Evolutionary conservation across 1,140 invertebrate genomes (phyloP).

Genomic region (Prorops nasuta): DNA sequence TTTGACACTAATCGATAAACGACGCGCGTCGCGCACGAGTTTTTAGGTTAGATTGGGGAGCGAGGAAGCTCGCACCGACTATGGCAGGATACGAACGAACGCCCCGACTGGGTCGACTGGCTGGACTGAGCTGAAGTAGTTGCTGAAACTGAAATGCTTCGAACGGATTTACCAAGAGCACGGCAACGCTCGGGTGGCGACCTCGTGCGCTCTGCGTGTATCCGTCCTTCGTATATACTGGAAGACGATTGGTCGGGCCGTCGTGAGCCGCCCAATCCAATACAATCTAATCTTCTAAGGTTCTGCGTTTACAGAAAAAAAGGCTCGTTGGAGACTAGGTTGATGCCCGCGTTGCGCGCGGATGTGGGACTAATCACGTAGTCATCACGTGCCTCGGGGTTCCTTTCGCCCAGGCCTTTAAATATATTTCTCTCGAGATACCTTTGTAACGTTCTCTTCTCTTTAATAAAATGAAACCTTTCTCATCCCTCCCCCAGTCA

Average conservation of each 20-base stretch:
- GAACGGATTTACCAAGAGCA: not conserved
- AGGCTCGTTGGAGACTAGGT: too few species aligned
- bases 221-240: too few species aligned
- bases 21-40: slow-evolving; percentile 14
- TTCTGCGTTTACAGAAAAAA: not conserved
- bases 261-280: too few species aligned
- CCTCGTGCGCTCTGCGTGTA: not conserved
- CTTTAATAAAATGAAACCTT: too few species aligned
- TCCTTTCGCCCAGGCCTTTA: too few species aligned
- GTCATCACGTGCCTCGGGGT: too few species aligned
- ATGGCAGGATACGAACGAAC: slow-evolving; percentile 16
- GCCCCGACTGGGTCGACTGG: slow-evolving; percentile 3
- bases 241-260: slow-evolving; percentile 9
- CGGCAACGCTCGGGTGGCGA: not conserved
- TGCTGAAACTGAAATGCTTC: not conserved
- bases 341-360: not conserved
- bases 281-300: too few species aligned
- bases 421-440: too few species aligned
- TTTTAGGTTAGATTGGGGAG: too few species aligned
- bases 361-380: slow-evolving; percentile 6
- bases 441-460: too few species aligned
- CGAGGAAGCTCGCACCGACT: not conserved
- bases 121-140: not conserved
- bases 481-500: too few species aligned
- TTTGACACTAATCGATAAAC: not conserved